A percentile compares a stretch with the other conserved stretches of the same genome.
Conservation (phyloP, 2,113 vertebrate genomes). For the Grammomys dolichurus region DNA sequence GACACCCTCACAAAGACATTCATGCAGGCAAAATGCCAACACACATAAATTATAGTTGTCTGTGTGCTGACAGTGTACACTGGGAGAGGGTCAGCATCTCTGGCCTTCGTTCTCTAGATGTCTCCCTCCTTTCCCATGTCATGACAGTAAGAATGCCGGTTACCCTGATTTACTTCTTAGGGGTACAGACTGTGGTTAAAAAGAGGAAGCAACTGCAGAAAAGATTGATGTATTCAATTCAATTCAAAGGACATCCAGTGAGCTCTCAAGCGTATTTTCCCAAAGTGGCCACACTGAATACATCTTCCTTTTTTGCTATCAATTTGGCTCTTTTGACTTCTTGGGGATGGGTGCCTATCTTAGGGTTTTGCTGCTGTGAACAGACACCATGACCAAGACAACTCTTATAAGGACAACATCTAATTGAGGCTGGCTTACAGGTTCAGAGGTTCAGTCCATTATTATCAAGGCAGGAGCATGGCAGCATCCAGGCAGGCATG, state of each 20-base stretch:
- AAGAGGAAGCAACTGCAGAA: neutral
- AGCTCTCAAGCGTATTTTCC: neutral
- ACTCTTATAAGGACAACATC: no score
- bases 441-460: no score
- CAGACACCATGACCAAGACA: no score
- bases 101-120: neutral
- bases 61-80: neutral
- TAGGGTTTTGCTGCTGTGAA: no score
- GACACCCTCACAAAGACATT: neutral
- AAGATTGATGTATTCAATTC: neutral
- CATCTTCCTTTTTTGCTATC: neutral
- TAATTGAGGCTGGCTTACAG: no score
- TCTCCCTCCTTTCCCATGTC: neutral
- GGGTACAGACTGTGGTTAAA: neutral
- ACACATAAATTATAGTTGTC: neutral
- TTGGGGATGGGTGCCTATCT: neutral
- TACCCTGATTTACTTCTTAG: neutral
- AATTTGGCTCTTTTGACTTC: neutral
- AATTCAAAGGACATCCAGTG: neutral
- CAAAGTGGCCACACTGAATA: neutral
- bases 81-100: neutral
- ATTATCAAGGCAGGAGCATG: no score
- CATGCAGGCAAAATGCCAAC: neutral
- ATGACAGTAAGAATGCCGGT: neutral
- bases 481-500: no score